Conservation (phyloP, 2,888 invertebrate genomes). For the Drosophila recens region DNA sequence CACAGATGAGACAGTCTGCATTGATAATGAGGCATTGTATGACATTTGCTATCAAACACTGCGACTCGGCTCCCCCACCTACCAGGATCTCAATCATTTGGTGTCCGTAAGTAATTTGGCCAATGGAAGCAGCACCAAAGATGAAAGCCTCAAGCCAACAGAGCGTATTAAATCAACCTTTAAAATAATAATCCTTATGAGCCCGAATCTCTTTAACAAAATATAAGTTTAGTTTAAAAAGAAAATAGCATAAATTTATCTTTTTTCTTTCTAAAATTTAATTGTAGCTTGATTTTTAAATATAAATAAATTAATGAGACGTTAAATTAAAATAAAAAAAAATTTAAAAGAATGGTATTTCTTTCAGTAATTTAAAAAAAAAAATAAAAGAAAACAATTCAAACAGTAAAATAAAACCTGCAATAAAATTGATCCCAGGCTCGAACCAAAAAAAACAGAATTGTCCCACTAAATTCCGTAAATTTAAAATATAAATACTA, state of each 20-base stretch:
- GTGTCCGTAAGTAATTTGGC: constrained; percentile 88
- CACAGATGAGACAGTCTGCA: constrained; percentile 94
- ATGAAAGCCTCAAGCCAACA: not conserved
- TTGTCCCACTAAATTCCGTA: not conserved
- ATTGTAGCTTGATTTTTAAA: too few relatives aligned
- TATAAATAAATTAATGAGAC: too few relatives aligned
- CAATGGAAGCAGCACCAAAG: constrained; percentile 16
- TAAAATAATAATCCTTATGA: not conserved
- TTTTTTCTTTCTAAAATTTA: too few relatives aligned
- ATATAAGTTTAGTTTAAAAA: too few relatives aligned
- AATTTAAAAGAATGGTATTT: too few relatives aligned
- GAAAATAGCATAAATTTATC: too few relatives aligned
- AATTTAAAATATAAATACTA: not conserved
- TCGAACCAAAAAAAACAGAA: not conserved
- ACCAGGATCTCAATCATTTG: constrained; percentile 94
- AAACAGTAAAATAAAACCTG: not conserved
- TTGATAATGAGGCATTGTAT: constrained; percentile 95
- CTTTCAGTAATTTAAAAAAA: not conserved
- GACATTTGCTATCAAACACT: constrained; percentile 95
- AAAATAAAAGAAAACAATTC: not conserved
- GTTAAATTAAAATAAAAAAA: too few relatives aligned
- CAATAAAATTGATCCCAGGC: not conserved
- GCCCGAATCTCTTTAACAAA: too few relatives aligned
- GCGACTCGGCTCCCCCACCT: constrained; percentile 92
- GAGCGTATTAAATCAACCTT: not conserved